phyloP scores from a whole-genome alignment of 2,113 vertebrate species.

The Pelusios castaneus region DNA sequence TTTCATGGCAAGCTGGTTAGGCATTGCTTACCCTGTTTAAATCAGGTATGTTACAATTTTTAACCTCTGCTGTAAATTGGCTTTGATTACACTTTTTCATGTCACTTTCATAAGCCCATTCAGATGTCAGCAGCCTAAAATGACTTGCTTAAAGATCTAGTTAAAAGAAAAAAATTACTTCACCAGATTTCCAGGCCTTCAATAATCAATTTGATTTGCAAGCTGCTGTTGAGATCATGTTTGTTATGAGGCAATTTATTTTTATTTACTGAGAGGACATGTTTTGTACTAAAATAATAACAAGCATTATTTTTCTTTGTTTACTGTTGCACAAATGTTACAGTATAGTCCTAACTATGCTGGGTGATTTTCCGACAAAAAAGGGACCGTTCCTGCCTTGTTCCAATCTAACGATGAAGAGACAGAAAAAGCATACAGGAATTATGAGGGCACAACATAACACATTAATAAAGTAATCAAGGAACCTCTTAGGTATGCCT shows the following conservation, averaged over 20 bases:
- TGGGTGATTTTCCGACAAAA: neutral
- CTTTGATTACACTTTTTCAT: conserved; percentile 69
- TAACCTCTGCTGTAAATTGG: conserved; percentile 53
- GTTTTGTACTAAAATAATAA: conserved; percentile 17
- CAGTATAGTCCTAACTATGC: neutral
- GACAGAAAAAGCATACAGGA: neutral
- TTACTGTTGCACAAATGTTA: neutral
- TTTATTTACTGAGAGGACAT: conserved; percentile 3
- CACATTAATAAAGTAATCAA: neutral
- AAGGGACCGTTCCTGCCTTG: neutral
- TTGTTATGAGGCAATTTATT: conserved; percentile 34
- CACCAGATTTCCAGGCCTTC: conserved; percentile 52
- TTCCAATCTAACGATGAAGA: neutral
- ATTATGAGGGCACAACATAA: neutral
- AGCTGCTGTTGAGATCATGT: conserved; percentile 48
- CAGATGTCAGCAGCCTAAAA: conserved; percentile 59
- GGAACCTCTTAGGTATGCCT: neutral
- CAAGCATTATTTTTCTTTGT: neutral
- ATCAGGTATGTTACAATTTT: conserved; percentile 56
- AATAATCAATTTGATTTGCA: conserved; percentile 55
- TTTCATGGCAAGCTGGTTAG: conserved; percentile 50
- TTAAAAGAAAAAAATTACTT: conserved; percentile 54
- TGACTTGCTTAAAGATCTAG: conserved; percentile 64
- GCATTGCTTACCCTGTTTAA: conserved; percentile 65
- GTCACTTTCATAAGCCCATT: conserved; percentile 63